These are phyloP conservation scores for Drosophila ohnishii DNA, from an alignment of 1,140 invertebrate genomes.

Conservation along the genomic window DNA sequence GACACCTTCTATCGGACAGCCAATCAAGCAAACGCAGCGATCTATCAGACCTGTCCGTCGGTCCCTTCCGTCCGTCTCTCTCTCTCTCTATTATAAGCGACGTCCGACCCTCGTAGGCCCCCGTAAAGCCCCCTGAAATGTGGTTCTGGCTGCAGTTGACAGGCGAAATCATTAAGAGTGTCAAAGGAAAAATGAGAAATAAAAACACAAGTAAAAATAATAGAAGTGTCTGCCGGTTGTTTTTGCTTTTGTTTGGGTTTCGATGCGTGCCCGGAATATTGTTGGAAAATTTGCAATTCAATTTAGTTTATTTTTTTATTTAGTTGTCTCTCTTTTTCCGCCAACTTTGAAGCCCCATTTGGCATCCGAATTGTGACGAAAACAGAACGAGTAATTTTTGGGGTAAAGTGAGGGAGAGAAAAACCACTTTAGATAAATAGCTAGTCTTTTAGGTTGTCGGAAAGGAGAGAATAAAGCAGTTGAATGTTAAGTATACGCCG, in stretches of 20 bases:
- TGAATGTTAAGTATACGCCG: slow-evolving; percentile 43
- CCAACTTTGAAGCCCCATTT: slow-evolving; percentile 28
- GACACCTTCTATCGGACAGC: slow-evolving; percentile 58
- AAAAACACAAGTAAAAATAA: slow-evolving; percentile 23
- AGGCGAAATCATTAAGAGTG: slow-evolving; percentile 77
- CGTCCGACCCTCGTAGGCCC: slow-evolving; percentile 3
- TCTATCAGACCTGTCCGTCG: slow-evolving; percentile 65
- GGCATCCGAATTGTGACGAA: slow-evolving; percentile 49
- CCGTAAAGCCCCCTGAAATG: slow-evolving; percentile 17
- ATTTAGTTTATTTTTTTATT: slow-evolving; percentile 44
- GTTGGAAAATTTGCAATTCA: slow-evolving; percentile 75
- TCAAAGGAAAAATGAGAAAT: slow-evolving; percentile 60
- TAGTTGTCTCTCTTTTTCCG: slow-evolving; percentile 29
- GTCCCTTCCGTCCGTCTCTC: not conserved
- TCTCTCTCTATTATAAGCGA: slow-evolving; percentile 17
- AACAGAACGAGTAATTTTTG: slow-evolving; percentile 13
- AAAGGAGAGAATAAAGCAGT: slow-evolving; percentile 2
- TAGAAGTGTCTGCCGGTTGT: slow-evolving; percentile 41
- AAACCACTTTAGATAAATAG: slow-evolving; percentile 38
- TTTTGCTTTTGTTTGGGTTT: slow-evolving; percentile 43
- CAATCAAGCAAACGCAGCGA: slow-evolving; percentile 64
- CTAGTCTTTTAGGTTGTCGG: slow-evolving; percentile 7
- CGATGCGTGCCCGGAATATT: slow-evolving; percentile 63
- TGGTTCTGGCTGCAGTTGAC: slow-evolving; percentile 52
- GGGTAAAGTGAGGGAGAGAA: slow-evolving; percentile 4